Evolutionary conservation across 2,888 invertebrate genomes (phyloP), one percentile per base, ranked within the genome.

Genomic region (Agrotis exclamationis): DNA sequence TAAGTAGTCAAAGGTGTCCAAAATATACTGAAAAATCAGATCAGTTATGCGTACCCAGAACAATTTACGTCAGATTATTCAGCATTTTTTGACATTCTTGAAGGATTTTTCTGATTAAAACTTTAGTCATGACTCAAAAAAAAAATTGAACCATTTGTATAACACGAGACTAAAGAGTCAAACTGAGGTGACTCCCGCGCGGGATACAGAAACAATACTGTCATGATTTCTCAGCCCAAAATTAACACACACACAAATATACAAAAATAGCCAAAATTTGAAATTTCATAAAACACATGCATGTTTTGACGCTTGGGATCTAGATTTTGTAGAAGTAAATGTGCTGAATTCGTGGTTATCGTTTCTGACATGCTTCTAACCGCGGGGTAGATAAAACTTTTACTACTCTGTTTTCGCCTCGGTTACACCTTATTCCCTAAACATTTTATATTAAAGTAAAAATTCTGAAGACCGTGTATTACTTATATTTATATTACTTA

Each of bases 401-500:
- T 39, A 39, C 39, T 39, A 39, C 39, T 1, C 39, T 1, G 39
- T 39, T 39, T 39, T 13, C 28, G 54, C 28, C 28, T 11, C 54
- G n/a, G 28, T 54, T 18, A 28, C 2, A n/a, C 28, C n/a, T n/a
- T 6, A n/a, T 28, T 2, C 5, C 54, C 13, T 33, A 13, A n/a
- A 54, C 4, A n/a, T 28, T 51, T 6, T 16, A 3, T 16, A 28
- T 1, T 18, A 22, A 20, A 28, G 18, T 22, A 20, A 16, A n/a
- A 6, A 28, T 11, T 47, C 18, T 13, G 44, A 51, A 70, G 39
- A 44, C 9, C 45, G 28, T 59, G 16, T 59, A 39, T 62, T 48
- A 58, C n/a, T 33, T 20, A 20, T 57, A 47, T 24, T 39, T 50
- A 54, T 57, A 78, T 57, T 20, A 45, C 48, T 28, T 39, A 16